Evolutionary conservation across 2,797 vertebrate species (phyloP).

Genomic region (Acomys russatus): DNA sequence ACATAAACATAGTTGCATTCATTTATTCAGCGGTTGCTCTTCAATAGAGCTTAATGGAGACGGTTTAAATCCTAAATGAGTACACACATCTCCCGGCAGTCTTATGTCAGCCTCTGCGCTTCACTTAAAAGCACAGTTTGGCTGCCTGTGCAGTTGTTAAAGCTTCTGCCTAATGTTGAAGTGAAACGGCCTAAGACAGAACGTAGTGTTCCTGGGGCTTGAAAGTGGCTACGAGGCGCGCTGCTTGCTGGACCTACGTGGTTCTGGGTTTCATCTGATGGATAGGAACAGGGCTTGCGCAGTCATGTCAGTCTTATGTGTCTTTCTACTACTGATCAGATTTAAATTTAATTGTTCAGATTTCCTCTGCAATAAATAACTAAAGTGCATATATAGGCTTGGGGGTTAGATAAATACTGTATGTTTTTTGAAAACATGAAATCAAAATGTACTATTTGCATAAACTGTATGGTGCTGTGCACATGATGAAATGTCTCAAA

Average conservation of each 20-base stretch:
- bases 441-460: constrained; percentile 76
- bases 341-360: constrained; percentile 56
- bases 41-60: constrained; percentile 95
- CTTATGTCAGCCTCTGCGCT: constrained; percentile 88
- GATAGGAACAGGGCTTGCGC: constrained; percentile 59
- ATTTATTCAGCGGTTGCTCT: constrained; percentile 95
- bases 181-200: constrained; percentile 88
- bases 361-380: constrained; percentile 70
- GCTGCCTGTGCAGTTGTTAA: constrained; percentile 87
- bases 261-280: constrained; percentile 67
- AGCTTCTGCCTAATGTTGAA: constrained; percentile 87
- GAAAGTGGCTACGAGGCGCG: constrained; percentile 82
- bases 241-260: constrained; percentile 66
- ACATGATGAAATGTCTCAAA: constrained; percentile 42
- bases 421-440: constrained; percentile 72
- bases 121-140: constrained; percentile 90
- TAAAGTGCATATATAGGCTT: constrained; percentile 63
- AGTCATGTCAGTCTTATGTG: constrained; percentile 67
- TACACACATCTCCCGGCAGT: constrained; percentile 91
- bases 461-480: constrained; percentile 25
- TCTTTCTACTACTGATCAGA: constrained; percentile 48
- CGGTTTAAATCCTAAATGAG: constrained; percentile 94
- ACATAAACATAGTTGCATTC: constrained; percentile 97
- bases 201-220: constrained; percentile 85
- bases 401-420: constrained; percentile 33